phyloP scores from a whole-genome alignment of 2,113 vertebrate genomes.

The Rana temporaria region DNA sequence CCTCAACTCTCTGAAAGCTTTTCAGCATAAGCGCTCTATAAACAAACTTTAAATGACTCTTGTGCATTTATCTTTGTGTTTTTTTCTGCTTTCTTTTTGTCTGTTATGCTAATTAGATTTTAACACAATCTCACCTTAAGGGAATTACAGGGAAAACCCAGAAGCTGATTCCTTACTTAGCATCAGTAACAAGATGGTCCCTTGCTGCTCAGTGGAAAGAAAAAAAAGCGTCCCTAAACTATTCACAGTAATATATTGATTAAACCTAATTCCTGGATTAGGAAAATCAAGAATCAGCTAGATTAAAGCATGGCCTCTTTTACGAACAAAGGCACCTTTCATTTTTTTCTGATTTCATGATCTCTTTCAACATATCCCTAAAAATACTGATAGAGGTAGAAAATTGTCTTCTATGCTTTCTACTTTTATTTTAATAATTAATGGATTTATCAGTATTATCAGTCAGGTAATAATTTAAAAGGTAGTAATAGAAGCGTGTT shows the following conservation, averaged over 20 bases:
- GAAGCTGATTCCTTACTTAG: not conserved
- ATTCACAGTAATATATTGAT: not conserved
- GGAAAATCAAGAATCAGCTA: not conserved
- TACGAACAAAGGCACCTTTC: not conserved
- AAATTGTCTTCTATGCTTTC: not conserved
- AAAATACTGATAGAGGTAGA: not conserved
- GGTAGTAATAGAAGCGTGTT: not conserved
- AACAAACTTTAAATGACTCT: too few relatives aligned
- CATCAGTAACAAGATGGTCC: not conserved
- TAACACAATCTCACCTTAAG: not conserved
- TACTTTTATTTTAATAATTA: not conserved
- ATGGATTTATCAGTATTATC: not conserved
- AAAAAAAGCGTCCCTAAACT: not conserved
- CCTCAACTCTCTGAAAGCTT: too few relatives aligned
- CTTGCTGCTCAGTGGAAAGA: not conserved
- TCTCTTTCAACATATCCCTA: slow-evolving; percentile 17
- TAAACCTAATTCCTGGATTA: not conserved
- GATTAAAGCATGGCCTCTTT: slow-evolving; percentile 1
- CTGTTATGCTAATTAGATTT: not conserved
- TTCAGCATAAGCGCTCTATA: too few relatives aligned
- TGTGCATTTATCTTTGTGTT: not conserved
- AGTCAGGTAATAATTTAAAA: not conserved
- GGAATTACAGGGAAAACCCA: not conserved
- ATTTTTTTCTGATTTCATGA: slow-evolving; percentile 2
- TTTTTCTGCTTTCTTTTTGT: not conserved